These are phyloP conservation scores for Drosophila ironensis DNA, from an alignment of 1,140 invertebrate species.

Conservation along the genomic window DNA sequence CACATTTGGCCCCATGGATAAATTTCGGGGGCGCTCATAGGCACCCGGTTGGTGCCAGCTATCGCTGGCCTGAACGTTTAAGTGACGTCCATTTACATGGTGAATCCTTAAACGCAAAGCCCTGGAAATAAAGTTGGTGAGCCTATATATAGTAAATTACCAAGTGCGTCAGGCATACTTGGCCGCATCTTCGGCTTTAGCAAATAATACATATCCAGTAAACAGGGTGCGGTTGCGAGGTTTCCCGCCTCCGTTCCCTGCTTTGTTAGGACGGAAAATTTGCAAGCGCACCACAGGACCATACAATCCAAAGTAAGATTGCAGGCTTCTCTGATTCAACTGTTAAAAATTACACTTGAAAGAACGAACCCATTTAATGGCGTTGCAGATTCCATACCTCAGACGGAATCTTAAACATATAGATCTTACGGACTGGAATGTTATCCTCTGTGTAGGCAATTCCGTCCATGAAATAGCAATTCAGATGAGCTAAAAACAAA, in stretches of 20 bases:
- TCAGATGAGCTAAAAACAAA: constrained; percentile 10
- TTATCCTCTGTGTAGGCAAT: constrained; percentile 65
- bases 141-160: background rate
- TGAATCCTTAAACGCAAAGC: constrained; percentile 22
- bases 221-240: background rate
- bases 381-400: no score
- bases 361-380: no score
- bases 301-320: constrained; percentile 32
- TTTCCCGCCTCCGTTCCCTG: background rate
- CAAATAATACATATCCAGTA: constrained; percentile 38
- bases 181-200: constrained; percentile 31
- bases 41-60: constrained; percentile 68
- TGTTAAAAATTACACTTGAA: no score
- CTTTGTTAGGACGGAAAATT: background rate
- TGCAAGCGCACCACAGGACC: constrained; percentile 31
- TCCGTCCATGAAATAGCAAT: constrained; percentile 40
- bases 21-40: background rate
- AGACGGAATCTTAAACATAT: constrained; percentile 27
- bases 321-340: background rate
- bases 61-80: constrained; percentile 42
- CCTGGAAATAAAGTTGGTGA: background rate
- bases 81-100: constrained; percentile 2
- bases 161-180: constrained; percentile 31
- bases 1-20: background rate
- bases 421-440: constrained; percentile 46